These are phyloP conservation scores for Chlamydotis undulata DNA, from an alignment of 2,113 vertebrate genomes.

Conservation along the genomic window DNA sequence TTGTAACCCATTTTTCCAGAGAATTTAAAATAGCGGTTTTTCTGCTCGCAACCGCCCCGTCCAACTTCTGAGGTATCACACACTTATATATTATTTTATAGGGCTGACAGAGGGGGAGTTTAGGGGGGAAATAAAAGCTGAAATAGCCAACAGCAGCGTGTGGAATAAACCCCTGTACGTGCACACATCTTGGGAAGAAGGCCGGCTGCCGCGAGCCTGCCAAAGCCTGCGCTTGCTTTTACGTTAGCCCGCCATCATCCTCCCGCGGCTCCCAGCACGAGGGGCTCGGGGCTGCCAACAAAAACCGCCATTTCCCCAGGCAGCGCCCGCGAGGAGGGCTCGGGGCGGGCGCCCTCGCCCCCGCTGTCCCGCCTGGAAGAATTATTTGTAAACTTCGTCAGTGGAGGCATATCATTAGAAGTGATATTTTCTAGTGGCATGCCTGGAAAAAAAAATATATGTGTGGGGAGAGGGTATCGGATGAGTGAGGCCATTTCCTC, in stretches of 20 bases:
- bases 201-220: background rate
- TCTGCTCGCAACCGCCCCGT: background rate
- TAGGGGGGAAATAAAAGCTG: background rate
- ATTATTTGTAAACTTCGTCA: background rate
- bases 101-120: background rate
- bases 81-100: conserved; percentile 58
- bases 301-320: background rate
- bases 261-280: background rate
- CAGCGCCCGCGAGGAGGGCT: background rate
- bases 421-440: background rate
- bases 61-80: conserved; percentile 62
- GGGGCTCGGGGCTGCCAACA: background rate
- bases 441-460: background rate
- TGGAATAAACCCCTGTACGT: background rate
- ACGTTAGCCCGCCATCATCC: background rate
- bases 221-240: conserved; percentile 23
- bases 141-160: background rate
- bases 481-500: background rate
- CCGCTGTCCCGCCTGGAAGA: background rate
- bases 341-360: background rate
- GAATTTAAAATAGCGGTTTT: conserved; percentile 58
- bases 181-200: background rate
- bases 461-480: background rate
- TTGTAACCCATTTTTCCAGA: conserved; percentile 68
- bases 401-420: background rate